Conservation (phyloP, 2,888 invertebrate species). For the Spicauda simplicius region DNA sequence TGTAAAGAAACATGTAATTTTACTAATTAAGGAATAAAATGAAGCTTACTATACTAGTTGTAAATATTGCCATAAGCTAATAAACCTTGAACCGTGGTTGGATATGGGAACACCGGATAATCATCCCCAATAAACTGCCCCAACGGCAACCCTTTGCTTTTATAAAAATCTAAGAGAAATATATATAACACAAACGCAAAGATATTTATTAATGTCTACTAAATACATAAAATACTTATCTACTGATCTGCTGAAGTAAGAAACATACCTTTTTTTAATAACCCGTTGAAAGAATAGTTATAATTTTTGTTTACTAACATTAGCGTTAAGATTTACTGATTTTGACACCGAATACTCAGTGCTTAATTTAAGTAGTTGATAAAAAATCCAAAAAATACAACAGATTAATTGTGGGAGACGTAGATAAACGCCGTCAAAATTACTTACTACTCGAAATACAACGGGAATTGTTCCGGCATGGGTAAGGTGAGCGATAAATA, state of each 20-base stretch:
- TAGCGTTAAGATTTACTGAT: constrained; percentile 1
- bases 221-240: background rate
- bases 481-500: constrained; percentile 83
- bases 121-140: too few species aligned
- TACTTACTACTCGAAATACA: constrained; percentile 88
- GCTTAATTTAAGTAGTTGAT: background rate
- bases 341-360: too few species aligned
- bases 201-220: background rate
- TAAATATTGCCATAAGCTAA: too few species aligned
- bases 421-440: constrained; percentile 79
- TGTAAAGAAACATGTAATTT: too few species aligned
- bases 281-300: background rate
- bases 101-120: too few species aligned
- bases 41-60: too few species aligned
- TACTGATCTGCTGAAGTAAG: background rate
- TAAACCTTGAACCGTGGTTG: too few species aligned
- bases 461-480: constrained; percentile 87
- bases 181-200: background rate
- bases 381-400: background rate
- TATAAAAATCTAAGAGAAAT: background rate
- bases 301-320: constrained; percentile 21
- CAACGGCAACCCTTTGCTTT: background rate
- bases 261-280: background rate
- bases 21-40: too few species aligned
- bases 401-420: constrained; percentile 27